Evolutionary conservation across 2,888 invertebrate species (phyloP).

Genomic region (Eurois occulta): DNA sequence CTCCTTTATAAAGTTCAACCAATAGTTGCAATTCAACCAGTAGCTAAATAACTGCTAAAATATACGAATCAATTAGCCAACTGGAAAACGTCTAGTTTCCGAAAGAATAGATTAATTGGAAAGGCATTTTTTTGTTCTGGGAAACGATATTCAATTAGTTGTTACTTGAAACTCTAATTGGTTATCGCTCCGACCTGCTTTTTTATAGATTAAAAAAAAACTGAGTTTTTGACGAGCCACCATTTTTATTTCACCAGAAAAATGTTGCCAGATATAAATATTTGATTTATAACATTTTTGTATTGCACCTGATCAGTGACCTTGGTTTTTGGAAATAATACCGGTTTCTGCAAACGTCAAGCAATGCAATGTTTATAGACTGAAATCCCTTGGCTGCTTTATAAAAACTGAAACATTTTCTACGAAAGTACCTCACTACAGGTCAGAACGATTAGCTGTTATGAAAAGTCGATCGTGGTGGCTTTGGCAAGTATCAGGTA

Average conservation of each 20-base stretch:
- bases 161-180: slow-evolving; percentile 72
- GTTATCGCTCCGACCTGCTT: slow-evolving; percentile 54
- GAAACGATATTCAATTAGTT: slow-evolving; percentile 70
- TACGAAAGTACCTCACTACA: no score
- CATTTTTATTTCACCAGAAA: neutral
- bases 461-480: no score
- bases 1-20: neutral
- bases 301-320: neutral
- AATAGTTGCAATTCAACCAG: neutral
- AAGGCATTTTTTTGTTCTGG: slow-evolving; percentile 51
- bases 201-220: slow-evolving; percentile 4
- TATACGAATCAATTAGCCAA: slow-evolving; percentile 50
- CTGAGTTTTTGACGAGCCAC: neutral
- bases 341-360: no score
- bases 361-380: neutral
- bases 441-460: no score
- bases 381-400: neutral
- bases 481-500: no score
- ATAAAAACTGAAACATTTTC: no score
- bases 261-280: neutral
- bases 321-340: neutral
- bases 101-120: slow-evolving; percentile 67
- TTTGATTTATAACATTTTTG: neutral
- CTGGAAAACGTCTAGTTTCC: slow-evolving; percentile 53
- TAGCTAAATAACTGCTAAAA: slow-evolving; percentile 31